These are phyloP conservation scores for Myotis davidii DNA, from an alignment of 2,113 vertebrate genomes.

Conservation along the genomic window DNA sequence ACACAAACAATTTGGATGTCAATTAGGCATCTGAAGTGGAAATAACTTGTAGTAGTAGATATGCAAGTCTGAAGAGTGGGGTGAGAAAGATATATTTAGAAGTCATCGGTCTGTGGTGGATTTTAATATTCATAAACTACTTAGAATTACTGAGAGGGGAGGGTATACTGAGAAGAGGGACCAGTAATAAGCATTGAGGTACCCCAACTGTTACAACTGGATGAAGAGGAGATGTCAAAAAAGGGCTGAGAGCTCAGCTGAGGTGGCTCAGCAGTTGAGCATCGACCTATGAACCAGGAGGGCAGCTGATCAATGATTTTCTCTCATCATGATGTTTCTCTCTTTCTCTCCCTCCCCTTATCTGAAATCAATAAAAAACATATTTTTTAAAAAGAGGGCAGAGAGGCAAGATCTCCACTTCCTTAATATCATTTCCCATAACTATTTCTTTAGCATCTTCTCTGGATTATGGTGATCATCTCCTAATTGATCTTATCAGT, in stretches of 20 bases:
- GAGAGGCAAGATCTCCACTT: neutral
- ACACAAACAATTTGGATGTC: neutral
- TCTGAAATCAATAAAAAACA: no score
- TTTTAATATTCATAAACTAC: neutral
- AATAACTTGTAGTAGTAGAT: neutral
- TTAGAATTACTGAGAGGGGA: neutral
- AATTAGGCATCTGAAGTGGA: neutral
- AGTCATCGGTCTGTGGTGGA: neutral
- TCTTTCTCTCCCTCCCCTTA: no score
- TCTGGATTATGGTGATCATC: neutral
- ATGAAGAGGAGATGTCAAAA: neutral
- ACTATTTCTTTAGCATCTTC: neutral
- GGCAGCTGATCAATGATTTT: no score
- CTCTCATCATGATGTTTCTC: no score
- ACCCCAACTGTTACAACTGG: neutral
- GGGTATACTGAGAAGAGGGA: neutral
- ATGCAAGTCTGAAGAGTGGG: neutral
- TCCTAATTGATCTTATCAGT: neutral
- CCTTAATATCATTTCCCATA: neutral
- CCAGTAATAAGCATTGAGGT: neutral
- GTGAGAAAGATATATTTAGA: neutral
- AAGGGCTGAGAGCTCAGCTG: neutral
- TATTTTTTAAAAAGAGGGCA: neutral
- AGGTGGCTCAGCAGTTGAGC: no score
- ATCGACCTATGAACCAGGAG: no score